These are phyloP conservation scores for Poeciliopsis infans DNA, from an alignment of 2,797 vertebrate genomes.

Conservation along the genomic window DNA sequence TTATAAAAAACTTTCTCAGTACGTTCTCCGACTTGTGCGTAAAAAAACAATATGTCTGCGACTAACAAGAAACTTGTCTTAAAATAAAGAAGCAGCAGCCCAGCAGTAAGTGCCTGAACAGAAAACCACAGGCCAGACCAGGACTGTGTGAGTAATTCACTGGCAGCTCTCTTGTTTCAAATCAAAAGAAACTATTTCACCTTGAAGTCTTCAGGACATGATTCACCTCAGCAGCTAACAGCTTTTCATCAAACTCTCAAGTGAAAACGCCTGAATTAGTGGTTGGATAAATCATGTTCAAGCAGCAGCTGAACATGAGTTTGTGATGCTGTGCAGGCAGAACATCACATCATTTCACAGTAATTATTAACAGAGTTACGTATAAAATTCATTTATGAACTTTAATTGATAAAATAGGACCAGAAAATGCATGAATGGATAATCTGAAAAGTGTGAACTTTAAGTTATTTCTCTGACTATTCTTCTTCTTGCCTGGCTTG, in stretches of 20 bases:
- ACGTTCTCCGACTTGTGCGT: neutral
- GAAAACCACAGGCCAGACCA: slow-evolving; percentile 8
- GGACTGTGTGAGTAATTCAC: neutral
- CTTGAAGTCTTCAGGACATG: neutral
- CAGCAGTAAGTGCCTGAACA: neutral
- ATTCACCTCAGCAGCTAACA: neutral
- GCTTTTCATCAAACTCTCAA: neutral
- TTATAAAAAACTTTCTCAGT: neutral
- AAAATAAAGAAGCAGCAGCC: neutral
- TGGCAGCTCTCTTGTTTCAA: neutral
- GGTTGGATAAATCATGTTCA: neutral
- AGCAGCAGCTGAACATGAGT: neutral
- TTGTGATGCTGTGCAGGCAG: neutral
- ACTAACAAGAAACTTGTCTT: neutral
- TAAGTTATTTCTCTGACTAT: too few relatives aligned
- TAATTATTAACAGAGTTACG: neutral
- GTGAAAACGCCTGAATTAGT: neutral
- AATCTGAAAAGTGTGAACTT: too few relatives aligned
- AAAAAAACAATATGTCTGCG: neutral
- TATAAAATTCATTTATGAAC: neutral
- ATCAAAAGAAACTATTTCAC: slow-evolving; percentile 1
- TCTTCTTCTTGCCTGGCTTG: too few relatives aligned
- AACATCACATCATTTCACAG: neutral
- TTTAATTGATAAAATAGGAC: too few relatives aligned
- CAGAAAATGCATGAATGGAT: too few relatives aligned